These are phyloP conservation scores for Dicranocentrus wangi DNA, from an alignment of 2,888 invertebrate species.

Conservation along the genomic window DNA sequence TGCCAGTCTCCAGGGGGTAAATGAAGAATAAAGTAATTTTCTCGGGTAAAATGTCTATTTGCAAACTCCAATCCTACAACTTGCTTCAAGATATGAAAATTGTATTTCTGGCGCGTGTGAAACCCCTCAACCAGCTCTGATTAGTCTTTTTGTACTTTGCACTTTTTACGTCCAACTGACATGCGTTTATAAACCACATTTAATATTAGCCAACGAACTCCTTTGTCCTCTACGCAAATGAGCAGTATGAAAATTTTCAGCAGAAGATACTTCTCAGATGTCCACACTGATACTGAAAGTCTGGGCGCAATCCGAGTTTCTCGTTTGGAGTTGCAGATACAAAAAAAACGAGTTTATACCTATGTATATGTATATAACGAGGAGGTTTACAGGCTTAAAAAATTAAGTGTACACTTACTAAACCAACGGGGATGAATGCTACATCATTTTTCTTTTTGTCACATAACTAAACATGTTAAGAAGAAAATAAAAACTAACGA, in stretches of 20 bases:
- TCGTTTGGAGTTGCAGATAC: background rate
- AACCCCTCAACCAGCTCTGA: slow-evolving; percentile 18
- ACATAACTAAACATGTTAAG: slow-evolving; percentile 29
- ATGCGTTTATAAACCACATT: slow-evolving; percentile 4
- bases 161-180: background rate
- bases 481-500: slow-evolving; percentile 44
- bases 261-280: background rate
- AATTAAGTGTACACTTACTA: slow-evolving; percentile 51
- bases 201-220: background rate
- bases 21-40: slow-evolving; percentile 36
- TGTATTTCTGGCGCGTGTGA: slow-evolving; percentile 35
- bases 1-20: slow-evolving; percentile 50
- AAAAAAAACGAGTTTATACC: background rate
- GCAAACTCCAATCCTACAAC: background rate
- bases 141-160: slow-evolving; percentile 35
- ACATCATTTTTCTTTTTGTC: slow-evolving; percentile 40
- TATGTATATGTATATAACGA: too few species aligned
- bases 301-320: slow-evolving; percentile 11
- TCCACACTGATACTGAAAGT: slow-evolving; percentile 13
- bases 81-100: background rate
- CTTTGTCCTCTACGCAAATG: slow-evolving; percentile 19
- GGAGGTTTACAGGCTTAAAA: slow-evolving; percentile 36
- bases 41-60: background rate
- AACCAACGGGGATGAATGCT: slow-evolving; percentile 21
- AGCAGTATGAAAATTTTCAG: slow-evolving; percentile 12